Evolutionary conservation across 2,888 invertebrate species (phyloP), one percentile per base, ranked within the genome.

Genomic region (Phania funesta): DNA sequence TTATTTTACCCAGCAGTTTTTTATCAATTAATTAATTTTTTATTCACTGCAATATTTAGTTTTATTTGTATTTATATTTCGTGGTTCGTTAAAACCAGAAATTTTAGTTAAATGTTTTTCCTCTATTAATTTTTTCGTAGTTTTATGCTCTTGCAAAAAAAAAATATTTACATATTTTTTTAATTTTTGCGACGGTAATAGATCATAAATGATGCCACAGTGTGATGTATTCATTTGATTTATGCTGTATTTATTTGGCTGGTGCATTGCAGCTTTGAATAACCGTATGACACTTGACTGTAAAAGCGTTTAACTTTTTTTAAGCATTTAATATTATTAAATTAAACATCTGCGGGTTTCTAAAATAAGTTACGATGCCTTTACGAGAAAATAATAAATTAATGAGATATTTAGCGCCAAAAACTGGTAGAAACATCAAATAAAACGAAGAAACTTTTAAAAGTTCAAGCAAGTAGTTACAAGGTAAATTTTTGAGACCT

Each of bases 291-390:
- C 82, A 82, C 74, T 74, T 76, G 83, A 80, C 83, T 80, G 83
- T 79, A 83, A 80, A 83, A 83, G 83, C 80, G 80, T 79, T 56
- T 76, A 83, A 75, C 67, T 80, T 83, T 75, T 71, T 56, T 78
- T 70, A 70, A 52, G 70, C 82, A 82, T 52, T 68, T 58, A 70
- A 60, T 78, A 24, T 60, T 65, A 54, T 65, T 78, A 78, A 74
- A 70, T 41, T 44, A 56, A 70, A 70, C 67, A 77, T 54, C 71
- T 81, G 81, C 62, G 67, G 48, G 73, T 54, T 67, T 77, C 16
- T n/a, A 50, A 48, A 68, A 41, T 26, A 77, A 62, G 29, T 32
- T 20, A n/a, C 44, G 32, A 68, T 54, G 60, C 29, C 44, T 52
- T 13, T 60, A 79, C 38, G 20, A 48, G 60, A 56, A 24, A 22